Conservation (phyloP, 2,113 vertebrate species). For the Ciconia boyciana region DNA sequence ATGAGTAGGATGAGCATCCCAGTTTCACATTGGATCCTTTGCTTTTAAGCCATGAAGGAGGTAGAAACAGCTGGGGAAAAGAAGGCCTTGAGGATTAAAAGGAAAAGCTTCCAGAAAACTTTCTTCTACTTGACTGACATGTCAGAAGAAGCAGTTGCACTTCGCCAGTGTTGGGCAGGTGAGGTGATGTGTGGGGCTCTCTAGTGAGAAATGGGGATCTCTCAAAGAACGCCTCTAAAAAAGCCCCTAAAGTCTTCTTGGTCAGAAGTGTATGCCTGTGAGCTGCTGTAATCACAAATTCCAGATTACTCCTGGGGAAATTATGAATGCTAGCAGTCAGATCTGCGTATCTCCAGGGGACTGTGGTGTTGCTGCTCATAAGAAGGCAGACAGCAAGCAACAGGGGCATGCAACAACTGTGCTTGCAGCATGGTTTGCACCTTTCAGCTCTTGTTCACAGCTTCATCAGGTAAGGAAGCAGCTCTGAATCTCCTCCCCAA, state of each 20-base stretch:
- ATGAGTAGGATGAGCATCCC: background rate
- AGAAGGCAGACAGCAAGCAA: background rate
- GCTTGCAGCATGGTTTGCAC: background rate
- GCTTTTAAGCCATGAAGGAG: background rate
- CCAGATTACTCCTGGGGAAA: background rate
- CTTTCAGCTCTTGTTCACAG: background rate
- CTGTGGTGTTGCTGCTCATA: background rate
- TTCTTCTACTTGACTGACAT: background rate
- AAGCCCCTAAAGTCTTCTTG: background rate
- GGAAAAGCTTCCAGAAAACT: background rate
- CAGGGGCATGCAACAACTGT: fast-evolving
- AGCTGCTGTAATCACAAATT: background rate
- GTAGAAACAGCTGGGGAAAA: background rate
- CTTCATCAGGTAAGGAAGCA: background rate
- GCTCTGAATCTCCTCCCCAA: background rate
- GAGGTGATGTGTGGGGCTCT: background rate
- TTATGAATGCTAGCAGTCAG: background rate
- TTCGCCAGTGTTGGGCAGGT: background rate
- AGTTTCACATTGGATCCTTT: background rate
- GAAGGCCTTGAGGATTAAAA: background rate
- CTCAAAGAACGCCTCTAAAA: background rate
- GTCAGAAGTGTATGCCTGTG: background rate
- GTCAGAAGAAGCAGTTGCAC: background rate
- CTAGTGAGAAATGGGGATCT: background rate
- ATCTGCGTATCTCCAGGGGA: fast-evolving